Evolutionary conservation across 2,797 vertebrate species (phyloP).

Genomic region (Megalops cyprinoides): DNA sequence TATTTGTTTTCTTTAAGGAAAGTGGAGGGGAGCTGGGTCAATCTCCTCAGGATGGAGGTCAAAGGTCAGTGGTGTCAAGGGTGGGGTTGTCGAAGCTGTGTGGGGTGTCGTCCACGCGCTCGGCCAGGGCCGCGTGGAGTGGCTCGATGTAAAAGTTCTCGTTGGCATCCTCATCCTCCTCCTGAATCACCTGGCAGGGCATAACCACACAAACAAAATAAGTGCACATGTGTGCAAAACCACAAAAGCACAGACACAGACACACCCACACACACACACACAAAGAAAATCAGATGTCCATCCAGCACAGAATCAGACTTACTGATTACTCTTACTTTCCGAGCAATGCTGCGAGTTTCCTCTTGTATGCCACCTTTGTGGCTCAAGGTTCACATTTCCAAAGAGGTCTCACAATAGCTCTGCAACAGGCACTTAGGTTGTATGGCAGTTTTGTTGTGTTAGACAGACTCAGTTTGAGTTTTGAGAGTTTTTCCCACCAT

Average conservation of each 20-base stretch:
- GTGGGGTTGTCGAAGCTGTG: conserved; percentile 61
- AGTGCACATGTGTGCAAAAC: too few species aligned
- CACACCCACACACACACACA: neutral
- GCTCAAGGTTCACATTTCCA: too few species aligned
- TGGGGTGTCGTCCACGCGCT: conserved; percentile 34
- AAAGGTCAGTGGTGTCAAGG: conserved; percentile 85
- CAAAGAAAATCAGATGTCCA: neutral
- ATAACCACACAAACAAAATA: conserved; percentile 7
- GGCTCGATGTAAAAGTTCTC: conserved; percentile 64
- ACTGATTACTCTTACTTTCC: neutral
- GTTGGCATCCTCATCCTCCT: conserved; percentile 54
- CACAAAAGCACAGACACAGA: neutral
- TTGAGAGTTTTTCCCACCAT: too few species aligned
- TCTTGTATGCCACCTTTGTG: too few species aligned
- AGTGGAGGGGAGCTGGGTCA: too few species aligned
- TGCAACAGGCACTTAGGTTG: too few species aligned
- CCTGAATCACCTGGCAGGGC: conserved; percentile 52
- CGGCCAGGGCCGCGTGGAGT: conserved; percentile 74
- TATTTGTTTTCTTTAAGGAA: too few species aligned
- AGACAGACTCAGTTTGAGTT: too few species aligned
- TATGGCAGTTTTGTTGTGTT: too few species aligned
- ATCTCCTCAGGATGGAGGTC: conserved; percentile 34
- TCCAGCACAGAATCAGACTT: neutral
- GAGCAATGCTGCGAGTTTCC: too few species aligned
- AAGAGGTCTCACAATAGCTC: too few species aligned